phyloP scores from a whole-genome alignment of 2,888 invertebrate species.

The Micoletzkya japonica region DNA sequence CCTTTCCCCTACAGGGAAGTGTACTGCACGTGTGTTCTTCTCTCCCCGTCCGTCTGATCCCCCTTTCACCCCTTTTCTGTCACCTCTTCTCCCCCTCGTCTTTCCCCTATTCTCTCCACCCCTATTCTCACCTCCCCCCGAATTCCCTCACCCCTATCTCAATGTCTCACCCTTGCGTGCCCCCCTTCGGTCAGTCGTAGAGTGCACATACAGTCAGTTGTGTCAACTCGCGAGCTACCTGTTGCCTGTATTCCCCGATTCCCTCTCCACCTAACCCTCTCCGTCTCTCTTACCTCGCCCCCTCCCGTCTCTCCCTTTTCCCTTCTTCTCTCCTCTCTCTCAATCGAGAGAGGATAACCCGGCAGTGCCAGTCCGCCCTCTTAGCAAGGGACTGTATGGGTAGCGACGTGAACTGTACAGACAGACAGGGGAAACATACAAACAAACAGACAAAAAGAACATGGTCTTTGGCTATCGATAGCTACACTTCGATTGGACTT shows the following conservation, averaged over 20 bases:
- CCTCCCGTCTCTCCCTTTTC: constrained; percentile 1
- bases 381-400: no score
- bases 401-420: no score
- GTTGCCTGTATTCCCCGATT: no score
- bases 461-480: no score
- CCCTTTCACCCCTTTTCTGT: neutral
- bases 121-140: neutral
- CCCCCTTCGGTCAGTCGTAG: neutral
- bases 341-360: neutral
- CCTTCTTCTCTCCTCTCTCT: neutral
- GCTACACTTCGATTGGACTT: no score
- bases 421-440: no score
- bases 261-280: neutral
- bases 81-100: constrained; percentile 1
- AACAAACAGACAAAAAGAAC: no score
- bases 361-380: no score
- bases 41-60: no score
- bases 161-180: neutral
- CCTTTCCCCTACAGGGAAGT: no score
- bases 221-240: no score
- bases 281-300: neutral
- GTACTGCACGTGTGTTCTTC: no score
- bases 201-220: neutral
- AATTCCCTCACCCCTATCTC: neutral
- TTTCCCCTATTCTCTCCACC: neutral